Base-by-base conservation (phyloP, 2,113 vertebrate genomes). In the Chrysemys picta region DNA sequence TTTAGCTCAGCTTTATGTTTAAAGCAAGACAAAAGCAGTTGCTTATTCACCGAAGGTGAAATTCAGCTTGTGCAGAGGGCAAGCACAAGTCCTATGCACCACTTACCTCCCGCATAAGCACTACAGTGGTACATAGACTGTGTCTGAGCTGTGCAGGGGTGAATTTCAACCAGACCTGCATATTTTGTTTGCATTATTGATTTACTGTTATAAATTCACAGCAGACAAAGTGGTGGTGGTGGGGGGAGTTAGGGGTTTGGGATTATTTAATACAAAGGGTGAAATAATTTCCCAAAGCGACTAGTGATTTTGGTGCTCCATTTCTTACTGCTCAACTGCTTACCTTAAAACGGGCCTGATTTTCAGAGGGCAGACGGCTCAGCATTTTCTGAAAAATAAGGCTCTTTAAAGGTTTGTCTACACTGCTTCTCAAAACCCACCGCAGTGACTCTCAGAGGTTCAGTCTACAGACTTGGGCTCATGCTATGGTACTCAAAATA, bases 111-210 rank as follows among this genome's bases (percentile, higher is more conserved):
- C 9, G 31, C 45, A 12, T 0, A 72, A 72, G 31, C 80, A 57
- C 19, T 72, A 38, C 21, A 72, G 8, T 38, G 65, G 42, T 0
- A 12, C 75, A 62, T 4, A 78, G 62, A 47, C 5, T 80, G 79
- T 31, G 1, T 38, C 27, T 52, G 50, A 10, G 6, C 24, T 4
- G 3, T 2, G 3, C 3, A 31, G 75, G 80, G 31, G 25, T 24
- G 2, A 45, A 53, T 25, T 1, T 0, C 65, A 47, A 9, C 42
- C n/a, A 42, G 13, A n/a, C 59, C 59, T 81, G 5, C 0, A 0
- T 0, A 6, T 83, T 87, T 80, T 82, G 82, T 54, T 2, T 13
- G 8, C 45, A 10, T 49, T 80, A 83, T 42, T 91, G 80, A 90
- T 62, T 5, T 5, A 2, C 14, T 47, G 35, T 1, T 5, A 11